Evolutionary conservation across 2,797 vertebrate species (phyloP).

Genomic region (Taeniopygia guttata): DNA sequence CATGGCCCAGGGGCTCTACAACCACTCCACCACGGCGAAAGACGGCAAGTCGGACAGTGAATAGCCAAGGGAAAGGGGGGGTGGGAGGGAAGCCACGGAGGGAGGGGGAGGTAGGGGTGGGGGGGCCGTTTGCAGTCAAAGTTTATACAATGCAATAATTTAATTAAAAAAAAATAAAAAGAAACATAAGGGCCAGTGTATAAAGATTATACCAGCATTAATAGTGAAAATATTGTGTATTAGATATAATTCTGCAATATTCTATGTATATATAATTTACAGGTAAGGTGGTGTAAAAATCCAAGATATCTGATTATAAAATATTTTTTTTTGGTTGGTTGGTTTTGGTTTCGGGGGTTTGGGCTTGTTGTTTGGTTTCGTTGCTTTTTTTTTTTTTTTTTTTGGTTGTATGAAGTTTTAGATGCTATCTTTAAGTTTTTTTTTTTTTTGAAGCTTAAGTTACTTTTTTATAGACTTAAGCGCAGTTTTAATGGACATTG

Average conservation of each 20-base stretch:
- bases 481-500: slow-evolving; percentile 79
- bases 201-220: slow-evolving; percentile 96
- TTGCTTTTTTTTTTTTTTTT: background rate
- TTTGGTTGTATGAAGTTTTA: slow-evolving; percentile 69
- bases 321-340: slow-evolving; percentile 67
- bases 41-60: slow-evolving; percentile 98
- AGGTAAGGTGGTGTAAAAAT: slow-evolving; percentile 84
- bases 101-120: background rate
- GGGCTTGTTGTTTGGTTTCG: slow-evolving; percentile 29
- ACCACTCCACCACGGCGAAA: slow-evolving; percentile 92
- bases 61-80: slow-evolving; percentile 67
- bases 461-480: slow-evolving; percentile 76
- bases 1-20: slow-evolving; percentile 98
- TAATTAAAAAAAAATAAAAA: slow-evolving; percentile 74
- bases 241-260: slow-evolving; percentile 92
- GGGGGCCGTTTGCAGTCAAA: background rate
- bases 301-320: slow-evolving; percentile 78
- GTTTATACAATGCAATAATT: slow-evolving; percentile 93
- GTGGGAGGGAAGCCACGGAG: background rate
- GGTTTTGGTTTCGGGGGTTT: background rate
- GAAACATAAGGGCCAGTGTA: slow-evolving; percentile 89
- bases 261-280: slow-evolving; percentile 87
- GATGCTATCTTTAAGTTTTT: slow-evolving; percentile 71
- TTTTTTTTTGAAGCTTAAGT: slow-evolving; percentile 68
- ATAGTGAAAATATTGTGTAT: slow-evolving; percentile 81